Evolutionary conservation across 2,888 invertebrate species (phyloP), one percentile per base, ranked within the genome.

Genomic region (Coremacera marginata): DNA sequence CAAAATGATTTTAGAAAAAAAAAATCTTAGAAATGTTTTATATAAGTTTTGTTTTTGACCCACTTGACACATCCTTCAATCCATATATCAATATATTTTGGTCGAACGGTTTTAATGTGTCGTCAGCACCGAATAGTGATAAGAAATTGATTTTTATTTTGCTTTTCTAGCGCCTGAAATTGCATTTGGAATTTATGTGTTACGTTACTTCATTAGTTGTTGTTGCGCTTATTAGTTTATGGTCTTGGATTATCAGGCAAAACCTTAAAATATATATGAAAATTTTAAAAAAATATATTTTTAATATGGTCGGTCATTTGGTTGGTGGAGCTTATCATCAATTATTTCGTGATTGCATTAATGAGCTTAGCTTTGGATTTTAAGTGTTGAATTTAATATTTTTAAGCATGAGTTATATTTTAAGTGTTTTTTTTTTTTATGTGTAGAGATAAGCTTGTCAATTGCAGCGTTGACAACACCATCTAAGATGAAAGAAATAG

Each of bases 111-210:
- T 67, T 67, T 67, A 9, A 5, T 37, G n/a, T 71, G 19, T 25
- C 37, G 37, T 71, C 31, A 51, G 19, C 63, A 52, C 65, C 8
- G 7, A 5, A 7, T 55, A 25, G 74, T 55, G 74, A 74, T 74
- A 74, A 74, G 52, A 67, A 74, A 74, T 74, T 74, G 74, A 74
- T 74, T 74, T 55, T 37, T 25, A 16, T 72, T 52, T 51, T 52
- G 52, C 52, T 27, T 4, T 52, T 52, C 63, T n/a, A 25, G 34
- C 52, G 25, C 16, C 31, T 60, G 25, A 3, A 25, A 19, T 60
- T 22, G 57, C n/a, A 25, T 22, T 60, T 60, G 25, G 1, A 22
- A 55, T 55, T 19, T 19, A 19, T 37, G 16, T 67, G 34, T 67
- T 49, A 49, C 31, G 31, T 16, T 68, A 70, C 52, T 27, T 31